These are phyloP conservation scores for Sebastes baramenuke DNA, from an alignment of 2,797 vertebrate species.

Conservation along the genomic window DNA sequence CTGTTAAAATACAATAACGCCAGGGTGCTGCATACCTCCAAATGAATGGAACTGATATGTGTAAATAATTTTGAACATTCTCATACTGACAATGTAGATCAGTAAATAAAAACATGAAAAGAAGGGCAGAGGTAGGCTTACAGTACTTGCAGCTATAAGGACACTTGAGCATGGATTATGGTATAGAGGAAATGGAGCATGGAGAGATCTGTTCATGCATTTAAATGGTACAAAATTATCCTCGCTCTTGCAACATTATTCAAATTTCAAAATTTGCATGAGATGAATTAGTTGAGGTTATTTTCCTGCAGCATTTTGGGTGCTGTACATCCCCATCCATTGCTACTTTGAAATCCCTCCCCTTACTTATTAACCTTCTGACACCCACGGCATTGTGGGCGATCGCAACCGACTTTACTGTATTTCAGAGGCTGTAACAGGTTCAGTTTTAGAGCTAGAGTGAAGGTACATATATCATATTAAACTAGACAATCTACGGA, in stretches of 20 bases:
- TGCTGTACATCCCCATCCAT: background rate
- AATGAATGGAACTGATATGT: background rate
- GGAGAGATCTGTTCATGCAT: constrained; percentile 42
- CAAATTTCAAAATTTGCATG: constrained; percentile 50
- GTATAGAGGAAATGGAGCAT: constrained; percentile 18
- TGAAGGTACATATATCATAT: background rate
- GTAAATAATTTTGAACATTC: background rate
- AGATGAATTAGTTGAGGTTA: constrained; percentile 40
- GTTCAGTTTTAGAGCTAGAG: background rate
- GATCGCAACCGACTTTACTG: background rate
- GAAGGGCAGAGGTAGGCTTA: background rate
- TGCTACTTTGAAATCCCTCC: background rate
- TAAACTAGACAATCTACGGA: background rate
- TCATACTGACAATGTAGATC: background rate
- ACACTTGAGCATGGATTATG: constrained; percentile 20
- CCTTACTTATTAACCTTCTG: background rate
- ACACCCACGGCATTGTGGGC: background rate
- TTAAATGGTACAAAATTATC: constrained; percentile 45
- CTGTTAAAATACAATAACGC: background rate
- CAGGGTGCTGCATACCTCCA: background rate
- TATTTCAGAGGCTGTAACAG: background rate
- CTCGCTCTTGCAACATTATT: constrained; percentile 32
- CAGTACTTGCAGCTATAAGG: background rate
- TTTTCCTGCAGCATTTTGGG: constrained; percentile 11
- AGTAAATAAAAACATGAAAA: constrained; percentile 12